Conservation (phyloP, 37 sponge, comb jelly and placozoan genomes). For the Agelas oroides region DNA sequence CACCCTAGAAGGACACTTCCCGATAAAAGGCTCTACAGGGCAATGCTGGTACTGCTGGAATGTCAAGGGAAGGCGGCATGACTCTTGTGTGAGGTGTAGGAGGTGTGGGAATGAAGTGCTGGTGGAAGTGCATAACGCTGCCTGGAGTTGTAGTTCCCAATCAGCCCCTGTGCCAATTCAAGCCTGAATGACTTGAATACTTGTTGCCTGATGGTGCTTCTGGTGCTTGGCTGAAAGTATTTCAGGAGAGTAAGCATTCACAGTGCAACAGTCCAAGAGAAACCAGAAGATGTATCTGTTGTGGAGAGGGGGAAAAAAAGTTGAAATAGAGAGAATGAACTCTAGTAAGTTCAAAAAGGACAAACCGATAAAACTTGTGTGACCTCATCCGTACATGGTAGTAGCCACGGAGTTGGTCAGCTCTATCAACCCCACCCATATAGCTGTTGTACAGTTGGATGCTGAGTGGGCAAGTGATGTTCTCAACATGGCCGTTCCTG, state of each 20-base stretch:
- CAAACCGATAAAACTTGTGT: background rate
- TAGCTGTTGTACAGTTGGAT: background rate
- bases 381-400: slow-evolving; percentile 19
- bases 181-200: slow-evolving; percentile 7
- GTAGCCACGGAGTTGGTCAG: slow-evolving; percentile 23
- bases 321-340: no score
- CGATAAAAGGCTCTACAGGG: background rate
- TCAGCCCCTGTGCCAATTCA: slow-evolving; percentile 5
- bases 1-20: no score
- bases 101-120: background rate
- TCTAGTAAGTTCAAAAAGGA: no score
- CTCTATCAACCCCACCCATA: slow-evolving; percentile 19
- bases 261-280: background rate
- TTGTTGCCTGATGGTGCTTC: background rate
- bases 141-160: slow-evolving; percentile 16
- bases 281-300: slow-evolving; percentile 30
- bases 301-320: no score
- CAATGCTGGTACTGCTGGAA: background rate
- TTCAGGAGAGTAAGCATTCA: background rate
- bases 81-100: background rate
- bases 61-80: background rate
- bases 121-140: slow-evolving; percentile 5
- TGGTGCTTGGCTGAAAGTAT: background rate
- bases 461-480: background rate
- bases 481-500: background rate